A percentile compares a stretch with the other conserved stretches of the same genome.
phyloP scores from a whole-genome alignment of 64 coral and sea anemone genomes.

The Acropora tenuis region DNA sequence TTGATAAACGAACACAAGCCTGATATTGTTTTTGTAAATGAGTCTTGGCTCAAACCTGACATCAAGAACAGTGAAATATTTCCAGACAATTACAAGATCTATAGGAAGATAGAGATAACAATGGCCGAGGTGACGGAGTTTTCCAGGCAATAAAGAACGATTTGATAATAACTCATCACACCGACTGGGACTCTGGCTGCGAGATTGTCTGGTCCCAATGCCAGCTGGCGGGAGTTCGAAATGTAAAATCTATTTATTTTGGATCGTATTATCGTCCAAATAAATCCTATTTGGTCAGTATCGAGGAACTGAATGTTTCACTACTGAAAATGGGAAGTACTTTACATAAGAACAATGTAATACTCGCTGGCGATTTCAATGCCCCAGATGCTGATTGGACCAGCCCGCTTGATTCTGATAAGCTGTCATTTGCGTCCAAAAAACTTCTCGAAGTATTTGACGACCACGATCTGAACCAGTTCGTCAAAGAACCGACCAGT shows the following conservation, averaged over 20 bases:
- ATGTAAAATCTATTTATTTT: constrained; percentile 10
- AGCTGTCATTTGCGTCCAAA: too few species aligned
- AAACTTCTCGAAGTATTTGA: too few species aligned
- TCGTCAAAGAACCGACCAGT: too few species aligned
- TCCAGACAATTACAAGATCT: background rate
- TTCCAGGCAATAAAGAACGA: constrained; percentile 47
- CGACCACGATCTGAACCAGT: too few species aligned
- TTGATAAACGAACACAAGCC: constrained; percentile 37
- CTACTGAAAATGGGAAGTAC: too few species aligned
- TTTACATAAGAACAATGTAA: too few species aligned
- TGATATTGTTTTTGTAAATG: constrained; percentile 27
- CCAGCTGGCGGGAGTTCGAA: constrained; percentile 1
- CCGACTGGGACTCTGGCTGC: constrained; percentile 28
- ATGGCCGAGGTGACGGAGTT: constrained; percentile 17
- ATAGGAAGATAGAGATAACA: constrained; percentile 20
- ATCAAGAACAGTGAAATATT: constrained; percentile 16
- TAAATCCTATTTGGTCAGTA: background rate
- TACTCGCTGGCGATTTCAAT: too few species aligned
- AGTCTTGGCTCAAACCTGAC: constrained; percentile 40
- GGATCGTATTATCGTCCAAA: constrained; percentile 43
- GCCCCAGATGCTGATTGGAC: too few species aligned
- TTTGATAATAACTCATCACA: constrained; percentile 19
- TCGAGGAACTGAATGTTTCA: too few species aligned
- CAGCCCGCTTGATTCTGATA: too few species aligned
- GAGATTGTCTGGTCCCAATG: constrained; percentile 56